These are phyloP conservation scores for Cyphomyrus plagiostoma DNA, from an alignment of 2,113 vertebrate genomes.

Conservation along the genomic window DNA sequence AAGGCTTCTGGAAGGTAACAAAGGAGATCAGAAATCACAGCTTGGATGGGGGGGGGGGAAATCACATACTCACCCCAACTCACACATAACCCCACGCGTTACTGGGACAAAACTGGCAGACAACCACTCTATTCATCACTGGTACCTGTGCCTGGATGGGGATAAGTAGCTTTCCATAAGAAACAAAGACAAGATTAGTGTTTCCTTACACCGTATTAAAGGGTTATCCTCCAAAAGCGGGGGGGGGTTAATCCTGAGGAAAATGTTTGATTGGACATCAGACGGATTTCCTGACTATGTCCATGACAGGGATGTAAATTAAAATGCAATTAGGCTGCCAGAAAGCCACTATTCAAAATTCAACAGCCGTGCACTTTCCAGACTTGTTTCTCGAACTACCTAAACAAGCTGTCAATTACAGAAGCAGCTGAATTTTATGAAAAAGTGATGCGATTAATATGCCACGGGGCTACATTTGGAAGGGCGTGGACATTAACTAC, in stretches of 20 bases:
- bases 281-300: not conserved
- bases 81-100: slow-evolving; percentile 64
- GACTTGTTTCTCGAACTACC: not conserved
- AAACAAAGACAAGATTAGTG: slow-evolving; percentile 74
- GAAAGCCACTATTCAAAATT: not conserved
- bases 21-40: slow-evolving; percentile 38
- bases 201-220: slow-evolving; percentile 66
- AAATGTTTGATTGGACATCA: slow-evolving; percentile 31
- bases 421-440: not conserved
- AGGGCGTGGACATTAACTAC: not conserved
- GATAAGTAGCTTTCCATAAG: slow-evolving; percentile 73
- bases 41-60: slow-evolving; percentile 51
- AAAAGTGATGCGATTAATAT: not conserved
- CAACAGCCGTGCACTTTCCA: not conserved
- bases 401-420: not conserved
- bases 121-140: slow-evolving; percentile 77
- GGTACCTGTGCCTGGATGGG: slow-evolving; percentile 63
- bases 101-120: slow-evolving; percentile 68
- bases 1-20: slow-evolving; percentile 47
- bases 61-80: slow-evolving; percentile 58
- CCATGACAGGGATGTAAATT: not conserved
- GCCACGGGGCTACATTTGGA: not conserved
- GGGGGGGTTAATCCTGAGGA: slow-evolving; percentile 38
- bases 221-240: slow-evolving; percentile 39
- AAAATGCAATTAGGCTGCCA: not conserved